A percentile compares a stretch with the other conserved stretches of the same genome.
phyloP scores from a whole-genome alignment of 1,140 invertebrate species.

The Leptonema lineaticorne region DNA sequence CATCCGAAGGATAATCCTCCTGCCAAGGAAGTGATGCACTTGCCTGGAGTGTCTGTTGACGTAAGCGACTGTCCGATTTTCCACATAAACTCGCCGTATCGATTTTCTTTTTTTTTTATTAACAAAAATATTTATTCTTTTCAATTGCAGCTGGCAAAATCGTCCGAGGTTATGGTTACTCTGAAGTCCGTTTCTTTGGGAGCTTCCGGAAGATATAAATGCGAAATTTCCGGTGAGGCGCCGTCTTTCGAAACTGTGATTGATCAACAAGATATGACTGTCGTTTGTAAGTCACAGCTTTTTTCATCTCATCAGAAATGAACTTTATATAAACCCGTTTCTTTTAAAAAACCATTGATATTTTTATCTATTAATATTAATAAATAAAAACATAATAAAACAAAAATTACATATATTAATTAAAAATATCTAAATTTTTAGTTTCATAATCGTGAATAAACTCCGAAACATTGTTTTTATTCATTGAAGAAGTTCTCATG shows the following conservation, averaged over 20 bases:
- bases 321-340: too few species aligned
- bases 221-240: conserved; percentile 78
- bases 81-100: too few species aligned
- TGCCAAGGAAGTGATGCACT: conserved; percentile 56
- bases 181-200: conserved; percentile 67
- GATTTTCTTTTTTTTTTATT: too few species aligned
- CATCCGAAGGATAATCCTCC: conserved; percentile 60
- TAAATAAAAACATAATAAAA: too few species aligned
- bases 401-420: too few species aligned
- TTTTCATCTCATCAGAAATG: too few species aligned
- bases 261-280: conserved; percentile 71
- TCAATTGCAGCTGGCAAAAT: conserved; percentile 64
- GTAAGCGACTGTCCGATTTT: conserved; percentile 62
- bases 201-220: conserved; percentile 72
- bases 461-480: too few species aligned
- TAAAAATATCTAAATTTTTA: too few species aligned
- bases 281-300: conserved; percentile 69
- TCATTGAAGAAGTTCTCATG: too few species aligned
- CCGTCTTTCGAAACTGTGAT: conserved; percentile 75
- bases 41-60: conserved; percentile 62
- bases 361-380: too few species aligned
- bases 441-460: too few species aligned
- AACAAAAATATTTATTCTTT: not conserved
- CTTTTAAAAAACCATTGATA: too few species aligned
- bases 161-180: conserved; percentile 65